phyloP scores from a whole-genome alignment of 1,140 invertebrate genomes.

The Diuraphis noxia region DNA sequence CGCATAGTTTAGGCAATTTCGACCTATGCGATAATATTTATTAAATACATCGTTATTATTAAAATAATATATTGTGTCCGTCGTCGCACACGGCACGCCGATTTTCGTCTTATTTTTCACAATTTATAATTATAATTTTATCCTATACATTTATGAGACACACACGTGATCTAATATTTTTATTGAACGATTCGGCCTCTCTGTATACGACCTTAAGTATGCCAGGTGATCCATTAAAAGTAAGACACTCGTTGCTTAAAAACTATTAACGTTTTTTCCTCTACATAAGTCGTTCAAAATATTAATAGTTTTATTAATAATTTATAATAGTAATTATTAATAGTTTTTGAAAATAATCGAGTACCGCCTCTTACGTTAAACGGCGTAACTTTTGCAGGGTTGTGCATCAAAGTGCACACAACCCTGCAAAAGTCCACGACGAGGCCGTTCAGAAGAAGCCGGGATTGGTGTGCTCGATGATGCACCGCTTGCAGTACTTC shows the following conservation, averaged over 20 bases:
- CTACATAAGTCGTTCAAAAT: too few species aligned
- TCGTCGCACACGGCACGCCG: too few species aligned
- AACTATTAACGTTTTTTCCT: neutral
- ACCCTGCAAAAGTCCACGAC: neutral
- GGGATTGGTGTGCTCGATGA: slow-evolving; percentile 93
- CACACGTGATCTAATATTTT: neutral
- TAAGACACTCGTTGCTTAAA: neutral
- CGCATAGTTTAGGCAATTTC: neutral
- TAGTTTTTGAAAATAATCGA: too few species aligned
- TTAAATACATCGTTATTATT: neutral
- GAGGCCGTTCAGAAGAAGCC: slow-evolving; percentile 72
- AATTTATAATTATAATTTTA: neutral
- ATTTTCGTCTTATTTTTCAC: neutral
- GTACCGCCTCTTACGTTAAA: neutral
- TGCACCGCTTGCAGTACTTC: slow-evolving; percentile 85
- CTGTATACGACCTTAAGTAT: neutral
- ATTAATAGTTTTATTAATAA: too few species aligned
- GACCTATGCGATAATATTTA: neutral
- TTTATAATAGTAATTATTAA: too few species aligned
- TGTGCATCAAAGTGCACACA: too few species aligned
- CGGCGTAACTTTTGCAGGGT: too few species aligned
- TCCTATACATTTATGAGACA: neutral
- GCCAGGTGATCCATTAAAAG: neutral
- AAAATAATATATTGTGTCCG: neutral
- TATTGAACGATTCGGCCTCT: neutral